phyloP scores from a whole-genome alignment of 2,797 vertebrate genomes.

The Argya squamiceps region DNA sequence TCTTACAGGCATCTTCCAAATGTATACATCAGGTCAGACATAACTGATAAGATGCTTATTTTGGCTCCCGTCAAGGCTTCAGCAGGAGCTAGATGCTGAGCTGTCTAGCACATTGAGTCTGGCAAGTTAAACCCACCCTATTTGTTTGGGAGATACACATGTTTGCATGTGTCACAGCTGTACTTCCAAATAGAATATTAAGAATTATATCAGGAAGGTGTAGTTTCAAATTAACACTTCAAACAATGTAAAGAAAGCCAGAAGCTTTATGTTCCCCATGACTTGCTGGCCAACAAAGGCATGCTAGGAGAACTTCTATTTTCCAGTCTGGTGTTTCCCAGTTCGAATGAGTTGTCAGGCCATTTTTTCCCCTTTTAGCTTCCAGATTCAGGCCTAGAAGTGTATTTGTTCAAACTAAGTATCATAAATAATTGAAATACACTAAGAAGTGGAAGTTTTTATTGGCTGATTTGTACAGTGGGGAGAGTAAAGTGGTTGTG shows the following conservation, averaged over 20 bases:
- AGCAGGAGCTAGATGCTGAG: background rate
- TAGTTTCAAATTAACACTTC: background rate
- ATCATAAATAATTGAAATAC: slow-evolving; percentile 18
- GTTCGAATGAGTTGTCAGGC: background rate
- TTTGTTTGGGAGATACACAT: background rate
- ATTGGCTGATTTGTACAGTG: background rate
- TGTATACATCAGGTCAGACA: background rate
- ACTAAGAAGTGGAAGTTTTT: background rate
- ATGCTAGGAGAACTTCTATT: background rate
- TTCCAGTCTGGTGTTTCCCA: background rate
- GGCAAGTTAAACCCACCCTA: background rate
- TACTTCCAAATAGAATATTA: background rate
- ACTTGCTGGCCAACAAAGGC: background rate
- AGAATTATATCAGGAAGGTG: fast-evolving
- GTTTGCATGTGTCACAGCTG: background rate
- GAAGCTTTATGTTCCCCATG: background rate
- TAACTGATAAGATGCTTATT: background rate
- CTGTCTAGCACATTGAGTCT: background rate
- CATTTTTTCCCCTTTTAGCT: background rate
- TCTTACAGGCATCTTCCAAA: background rate
- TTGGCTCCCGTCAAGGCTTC: background rate
- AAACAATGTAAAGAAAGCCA: background rate
- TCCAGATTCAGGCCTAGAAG: background rate
- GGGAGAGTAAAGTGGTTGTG: background rate
- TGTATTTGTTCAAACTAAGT: background rate